Conservation (phyloP, 2,113 vertebrate genomes). For the Glareola pratincola region DNA sequence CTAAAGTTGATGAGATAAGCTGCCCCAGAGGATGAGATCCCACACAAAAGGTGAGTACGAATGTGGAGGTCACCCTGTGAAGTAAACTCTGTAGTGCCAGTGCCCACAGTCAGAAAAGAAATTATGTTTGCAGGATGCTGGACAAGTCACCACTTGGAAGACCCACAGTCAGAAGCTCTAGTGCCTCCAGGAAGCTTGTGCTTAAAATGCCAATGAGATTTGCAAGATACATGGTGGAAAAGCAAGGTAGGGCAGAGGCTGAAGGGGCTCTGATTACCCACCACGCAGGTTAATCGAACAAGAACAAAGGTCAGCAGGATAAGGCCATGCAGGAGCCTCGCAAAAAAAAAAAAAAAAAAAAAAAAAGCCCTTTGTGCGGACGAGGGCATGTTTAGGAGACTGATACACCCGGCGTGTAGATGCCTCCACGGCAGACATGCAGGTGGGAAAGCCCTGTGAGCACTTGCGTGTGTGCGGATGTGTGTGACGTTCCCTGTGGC, state of each 20-base stretch:
- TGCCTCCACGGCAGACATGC: not conserved
- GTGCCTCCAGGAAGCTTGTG: not conserved
- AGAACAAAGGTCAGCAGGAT: not conserved
- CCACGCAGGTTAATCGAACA: not conserved
- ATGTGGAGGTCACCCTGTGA: not conserved
- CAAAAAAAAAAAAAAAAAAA: not conserved
- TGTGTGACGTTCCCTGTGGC: not conserved
- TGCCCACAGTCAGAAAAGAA: not conserved
- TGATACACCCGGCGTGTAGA: not conserved
- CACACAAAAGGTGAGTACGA: not conserved
- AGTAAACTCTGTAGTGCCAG: not conserved
- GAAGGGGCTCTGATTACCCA: not conserved
- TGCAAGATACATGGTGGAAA: not conserved
- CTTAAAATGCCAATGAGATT: not conserved
- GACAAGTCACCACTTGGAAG: not conserved
- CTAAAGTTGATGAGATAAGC: not conserved
- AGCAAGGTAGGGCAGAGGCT: not conserved
- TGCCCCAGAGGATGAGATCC: not conserved
- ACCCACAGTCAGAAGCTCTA: not conserved
- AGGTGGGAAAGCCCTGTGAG: not conserved
- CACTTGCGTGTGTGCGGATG: not conserved
- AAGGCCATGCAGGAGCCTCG: not conserved
- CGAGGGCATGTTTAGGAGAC: not conserved
- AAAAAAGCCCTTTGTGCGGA: not conserved
- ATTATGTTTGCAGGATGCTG: not conserved